Conservation (phyloP, 2,888 invertebrate genomes). For the Trichogramma evanescens region DNA sequence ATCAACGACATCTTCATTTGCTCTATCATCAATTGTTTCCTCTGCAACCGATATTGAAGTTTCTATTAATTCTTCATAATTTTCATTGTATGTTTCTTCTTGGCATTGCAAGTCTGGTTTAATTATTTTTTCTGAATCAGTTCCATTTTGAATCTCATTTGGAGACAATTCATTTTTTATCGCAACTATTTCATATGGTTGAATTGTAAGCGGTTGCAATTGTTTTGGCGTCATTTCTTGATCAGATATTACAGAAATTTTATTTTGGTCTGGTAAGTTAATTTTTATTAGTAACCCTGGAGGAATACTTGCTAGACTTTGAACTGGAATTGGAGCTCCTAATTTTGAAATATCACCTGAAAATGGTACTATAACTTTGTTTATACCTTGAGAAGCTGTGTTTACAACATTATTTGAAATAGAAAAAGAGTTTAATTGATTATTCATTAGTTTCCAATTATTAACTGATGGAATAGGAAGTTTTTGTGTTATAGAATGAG, state of each 20-base stretch:
- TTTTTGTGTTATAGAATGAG: constrained; percentile 35
- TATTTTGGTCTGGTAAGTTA: constrained; percentile 37
- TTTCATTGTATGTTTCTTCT: neutral
- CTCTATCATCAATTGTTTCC: constrained; percentile 23
- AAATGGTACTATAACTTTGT: constrained; percentile 43
- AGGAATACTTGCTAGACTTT: constrained; percentile 43
- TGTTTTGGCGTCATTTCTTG: constrained; percentile 10
- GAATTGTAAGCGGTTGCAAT: too few relatives aligned
- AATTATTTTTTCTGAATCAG: neutral
- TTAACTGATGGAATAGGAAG: constrained; percentile 38
- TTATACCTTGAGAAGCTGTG: constrained; percentile 32
- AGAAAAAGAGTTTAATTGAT: constrained; percentile 41
- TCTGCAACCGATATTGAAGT: constrained; percentile 10
- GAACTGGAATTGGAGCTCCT: constrained; percentile 42
- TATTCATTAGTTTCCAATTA: constrained; percentile 40
- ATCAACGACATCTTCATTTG: neutral
- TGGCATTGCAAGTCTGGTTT: too few relatives aligned
- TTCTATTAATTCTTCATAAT: constrained; percentile 23
- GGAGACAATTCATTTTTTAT: neutral
- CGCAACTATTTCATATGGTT: neutral
- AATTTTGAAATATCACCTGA: constrained; percentile 40
- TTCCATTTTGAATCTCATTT: neutral
- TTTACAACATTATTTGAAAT: constrained; percentile 35
- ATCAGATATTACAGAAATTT: constrained; percentile 22
- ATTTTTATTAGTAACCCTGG: constrained; percentile 44